Base-by-base conservation (phyloP, 1,140 invertebrate species). In the Trichonephila clavipes region DNA sequence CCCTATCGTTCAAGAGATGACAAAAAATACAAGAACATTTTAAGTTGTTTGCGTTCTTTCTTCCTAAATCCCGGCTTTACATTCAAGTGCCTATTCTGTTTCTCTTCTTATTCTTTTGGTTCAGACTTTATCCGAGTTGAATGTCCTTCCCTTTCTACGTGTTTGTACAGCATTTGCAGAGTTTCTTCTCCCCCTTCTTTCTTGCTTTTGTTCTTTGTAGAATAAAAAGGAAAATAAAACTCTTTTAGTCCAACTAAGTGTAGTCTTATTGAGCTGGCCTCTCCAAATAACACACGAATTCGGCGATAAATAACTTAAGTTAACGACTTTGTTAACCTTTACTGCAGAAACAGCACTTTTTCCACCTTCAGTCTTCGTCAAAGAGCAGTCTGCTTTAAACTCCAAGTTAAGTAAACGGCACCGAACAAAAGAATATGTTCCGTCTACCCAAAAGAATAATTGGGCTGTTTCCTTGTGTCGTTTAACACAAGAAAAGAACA, bases 261-360 rank as follows among this genome's bases (percentile, higher is more conserved):
- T 64, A 44, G 92, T 93, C 28, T 66, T 88, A 82, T 88, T 93
- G 85, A 93, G 86, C 58, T 28, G 66, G 58, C 34, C 86, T 93
- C 92, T 88, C 88, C 92, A 93, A 93, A 93, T 88, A 93, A 88
- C 86, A 88, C 14, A 62, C 28, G 85, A 34, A 81, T 88, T 88
- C 86, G 64, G 86, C 86, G 92, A 93, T 93, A 93, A 93, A 93
- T 93, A 93, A 93, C 86, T 88, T 19, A 93, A 88, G 92, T 93
- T 93, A 93, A 93, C 92, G 92, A 88, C 92, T 93, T 88, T 93
- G 92, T 93, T 93, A 93, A 93, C 86, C 66, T 82, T 93, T 77
- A 62, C 85, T 81, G 85, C 69, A 88, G 69, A 81, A 82, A 88
- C 72, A 85, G 92, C 51, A 34, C 28, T 93, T 93, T 92, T 88